Percentiles rank a stretch among this genome's conserved stretches.
Evolutionary conservation across 2,888 invertebrate genomes (phyloP).

Genomic region (Eucera pruinosa): DNA sequence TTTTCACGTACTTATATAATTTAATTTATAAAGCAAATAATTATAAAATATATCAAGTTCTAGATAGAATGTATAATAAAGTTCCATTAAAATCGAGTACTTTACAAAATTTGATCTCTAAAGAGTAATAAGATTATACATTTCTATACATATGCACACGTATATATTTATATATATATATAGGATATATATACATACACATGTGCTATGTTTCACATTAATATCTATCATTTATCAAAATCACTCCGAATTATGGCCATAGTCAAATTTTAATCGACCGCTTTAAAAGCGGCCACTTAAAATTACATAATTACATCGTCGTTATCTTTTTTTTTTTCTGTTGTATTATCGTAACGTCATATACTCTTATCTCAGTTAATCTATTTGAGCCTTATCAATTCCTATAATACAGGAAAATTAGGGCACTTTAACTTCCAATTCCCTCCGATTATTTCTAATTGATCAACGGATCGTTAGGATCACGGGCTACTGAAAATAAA

Average conservation of each 20-base stretch:
- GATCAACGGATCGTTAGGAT: no score
- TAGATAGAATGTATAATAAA: slow-evolving; percentile 4
- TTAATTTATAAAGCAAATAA: slow-evolving; percentile 29
- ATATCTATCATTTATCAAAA: slow-evolving; percentile 34
- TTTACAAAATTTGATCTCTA: slow-evolving; percentile 21
- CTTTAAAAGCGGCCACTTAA: slow-evolving; percentile 54
- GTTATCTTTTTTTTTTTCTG: slow-evolving; percentile 24
- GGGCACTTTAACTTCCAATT: slow-evolving; percentile 63
- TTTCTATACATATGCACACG: not conserved
- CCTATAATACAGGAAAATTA: slow-evolving; percentile 61
- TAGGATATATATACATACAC: not conserved
- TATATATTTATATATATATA: not conserved
- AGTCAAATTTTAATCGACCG: slow-evolving; percentile 40
- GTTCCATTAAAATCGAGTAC: slow-evolving; percentile 27
- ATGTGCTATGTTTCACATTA: slow-evolving; percentile 11
- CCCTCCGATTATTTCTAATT: slow-evolving; percentile 45
- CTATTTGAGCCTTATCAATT: slow-evolving; percentile 66
- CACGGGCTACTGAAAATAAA: no score
- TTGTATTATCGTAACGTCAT: slow-evolving; percentile 31
- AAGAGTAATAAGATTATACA: slow-evolving; percentile 23
- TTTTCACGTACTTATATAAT: no score
- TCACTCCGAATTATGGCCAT: slow-evolving; percentile 34
- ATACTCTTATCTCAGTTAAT: slow-evolving; percentile 38
- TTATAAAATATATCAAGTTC: slow-evolving; percentile 23
- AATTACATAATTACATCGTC: slow-evolving; percentile 33